Evolutionary conservation across 35 echinoderm and acorn worm genomes (phyloP).

Genomic region (Acanthaster planci): DNA sequence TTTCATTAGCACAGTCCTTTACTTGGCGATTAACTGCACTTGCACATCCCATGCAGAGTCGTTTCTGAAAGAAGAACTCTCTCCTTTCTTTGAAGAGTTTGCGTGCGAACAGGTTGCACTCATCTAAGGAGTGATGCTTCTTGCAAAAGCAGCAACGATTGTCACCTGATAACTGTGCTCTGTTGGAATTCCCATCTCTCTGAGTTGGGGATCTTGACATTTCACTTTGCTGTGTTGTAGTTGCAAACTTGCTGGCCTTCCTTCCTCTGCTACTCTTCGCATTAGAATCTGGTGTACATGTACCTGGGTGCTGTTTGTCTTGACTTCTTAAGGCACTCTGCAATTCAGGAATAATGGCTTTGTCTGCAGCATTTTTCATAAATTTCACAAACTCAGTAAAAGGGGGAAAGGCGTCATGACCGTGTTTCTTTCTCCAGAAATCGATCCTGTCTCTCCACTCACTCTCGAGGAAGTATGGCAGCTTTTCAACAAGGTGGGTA

Average conservation of each 20-base stretch:
- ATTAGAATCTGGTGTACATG: neutral
- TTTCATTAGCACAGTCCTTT: neutral
- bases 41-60: slow-evolving; percentile 32
- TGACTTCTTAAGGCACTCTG: neutral
- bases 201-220: neutral
- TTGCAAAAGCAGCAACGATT: too few species aligned
- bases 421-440: too few species aligned
- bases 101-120: too few species aligned
- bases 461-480: too few species aligned
- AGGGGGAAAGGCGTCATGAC: too few species aligned
- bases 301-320: slow-evolving; percentile 4
- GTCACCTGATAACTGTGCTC: too few species aligned
- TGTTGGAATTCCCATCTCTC: slow-evolving; percentile 9
- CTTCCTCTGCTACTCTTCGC: neutral
- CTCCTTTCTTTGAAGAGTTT: too few species aligned
- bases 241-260: neutral
- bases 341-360: slow-evolving; percentile 44
- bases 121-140: too few species aligned
- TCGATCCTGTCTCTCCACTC: too few species aligned
- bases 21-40: neutral
- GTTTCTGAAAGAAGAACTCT: slow-evolving; percentile 8
- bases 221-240: neutral
- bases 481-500: too few species aligned
- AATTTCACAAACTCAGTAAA: too few species aligned
- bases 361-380: slow-evolving; percentile 18